Base-by-base conservation (phyloP, 2,113 vertebrate species). In the Rynchops niger region DNA sequence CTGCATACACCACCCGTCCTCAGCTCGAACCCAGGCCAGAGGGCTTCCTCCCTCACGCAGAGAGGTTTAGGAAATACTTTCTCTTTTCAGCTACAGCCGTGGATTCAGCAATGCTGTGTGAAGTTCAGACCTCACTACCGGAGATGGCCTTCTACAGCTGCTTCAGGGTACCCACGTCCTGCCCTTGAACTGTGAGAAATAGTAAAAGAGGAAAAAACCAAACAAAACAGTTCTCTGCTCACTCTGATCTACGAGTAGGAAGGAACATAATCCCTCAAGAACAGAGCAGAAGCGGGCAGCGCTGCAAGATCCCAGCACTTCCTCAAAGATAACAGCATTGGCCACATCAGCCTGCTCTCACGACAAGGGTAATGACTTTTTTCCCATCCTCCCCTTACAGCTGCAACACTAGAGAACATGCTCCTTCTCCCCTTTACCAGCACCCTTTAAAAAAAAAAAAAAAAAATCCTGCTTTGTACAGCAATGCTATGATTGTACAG, bases 1-100 rank as follows among this genome's bases (percentile, higher is more conserved):
- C 30, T 63, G 13, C 2, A 1, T 8, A 21, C 11, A 70, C 5
- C 10, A 49, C 19, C 21, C 8, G 0, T 15, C 19, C 4, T 20
- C n/a, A 69, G 47, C 18, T 56, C 22, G 6, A 47, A 15, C 2
- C 27, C 16, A 77, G 9, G 19, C 29, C 70, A 71, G 49, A 19
- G 8, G 26, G 22, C 47, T 86, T 71, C 43, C 71, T 43, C 45
- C 14, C 34, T 89, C 30, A 36, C 1, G 8, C 53, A 3, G 25
- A 88, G 36, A 52, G 23, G 12, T 0, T 90, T 23, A 88, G 20
- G 8, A 91, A 70, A 7, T 6, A 22, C 36, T 7, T 72, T 47
- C 29, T 59, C 32, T 59, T 30, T 45, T 43, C 53, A 43, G 65
- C 10, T 72, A 38, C n/a, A 91, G 76, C 56, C 12, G 10, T 15